These are phyloP conservation scores for Lepilemur septentrionalis DNA, from an alignment of 2,797 vertebrate species.

Conservation along the genomic window DNA sequence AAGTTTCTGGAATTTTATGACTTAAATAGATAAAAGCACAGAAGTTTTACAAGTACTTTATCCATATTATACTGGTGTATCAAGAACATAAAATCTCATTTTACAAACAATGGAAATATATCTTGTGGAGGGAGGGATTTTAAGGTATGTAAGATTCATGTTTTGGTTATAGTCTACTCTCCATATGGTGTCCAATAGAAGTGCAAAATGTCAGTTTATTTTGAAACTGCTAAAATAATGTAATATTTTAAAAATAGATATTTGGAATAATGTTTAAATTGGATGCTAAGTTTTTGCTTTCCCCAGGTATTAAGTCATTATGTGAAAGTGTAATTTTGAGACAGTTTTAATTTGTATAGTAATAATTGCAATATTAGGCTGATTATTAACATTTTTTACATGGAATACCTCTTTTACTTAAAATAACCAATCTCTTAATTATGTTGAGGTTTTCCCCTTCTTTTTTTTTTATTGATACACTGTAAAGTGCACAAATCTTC, in stretches of 20 bases:
- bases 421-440: neutral
- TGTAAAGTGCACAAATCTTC: neutral
- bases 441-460: neutral
- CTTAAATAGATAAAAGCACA: neutral
- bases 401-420: neutral
- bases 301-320: neutral
- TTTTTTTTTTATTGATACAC: neutral
- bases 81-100: neutral
- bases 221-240: neutral
- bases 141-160: neutral
- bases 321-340: neutral
- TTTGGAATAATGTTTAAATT: neutral
- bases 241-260: neutral
- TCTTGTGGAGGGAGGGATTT: neutral
- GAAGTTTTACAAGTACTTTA: neutral
- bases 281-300: neutral
- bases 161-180: neutral
- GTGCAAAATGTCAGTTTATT: neutral
- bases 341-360: neutral
- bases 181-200: neutral
- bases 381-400: neutral
- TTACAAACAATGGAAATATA: neutral
- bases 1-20: constrained; percentile 3
- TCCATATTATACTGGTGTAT: neutral
- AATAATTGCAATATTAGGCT: neutral